A percentile compares a stretch with the other conserved stretches of the same genome.
Conservation (phyloP, 37 sponge, comb jelly and placozoan genomes). For the Hexactinellida sp. region DNA sequence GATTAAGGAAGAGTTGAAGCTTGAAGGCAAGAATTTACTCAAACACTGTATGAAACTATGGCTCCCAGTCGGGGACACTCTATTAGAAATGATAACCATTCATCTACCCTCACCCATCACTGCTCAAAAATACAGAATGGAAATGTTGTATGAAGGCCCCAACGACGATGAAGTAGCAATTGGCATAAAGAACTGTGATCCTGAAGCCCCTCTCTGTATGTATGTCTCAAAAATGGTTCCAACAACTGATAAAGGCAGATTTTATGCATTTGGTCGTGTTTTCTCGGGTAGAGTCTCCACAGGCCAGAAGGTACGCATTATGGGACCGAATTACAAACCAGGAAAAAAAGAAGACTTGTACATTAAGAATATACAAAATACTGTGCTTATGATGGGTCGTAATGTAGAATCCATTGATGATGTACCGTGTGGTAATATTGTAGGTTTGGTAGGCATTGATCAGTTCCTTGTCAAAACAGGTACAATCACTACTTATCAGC, state of each 20-base stretch:
- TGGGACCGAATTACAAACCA: conserved; percentile 60
- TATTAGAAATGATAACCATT: conserved; percentile 63
- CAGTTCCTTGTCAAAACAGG: conserved; percentile 62
- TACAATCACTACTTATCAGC: conserved; percentile 50
- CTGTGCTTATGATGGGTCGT: conserved; percentile 63
- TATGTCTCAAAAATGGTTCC: conserved; percentile 65
- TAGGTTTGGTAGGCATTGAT: conserved; percentile 59
- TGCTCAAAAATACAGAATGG: conserved; percentile 59
- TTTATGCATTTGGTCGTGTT: conserved; percentile 68
- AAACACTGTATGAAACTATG: conserved; percentile 50
- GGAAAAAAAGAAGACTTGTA: conserved; percentile 60
- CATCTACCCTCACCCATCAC: conserved; percentile 66
- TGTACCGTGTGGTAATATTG: conserved; percentile 63
- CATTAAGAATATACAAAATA: conserved; percentile 52
- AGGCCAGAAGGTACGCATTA: conserved; percentile 53
- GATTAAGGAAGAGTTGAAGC: conserved; percentile 18
- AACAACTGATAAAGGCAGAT: conserved; percentile 52
- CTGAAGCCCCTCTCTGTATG: conserved; percentile 55
- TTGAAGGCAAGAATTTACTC: conserved; percentile 40
- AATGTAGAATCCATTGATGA: conserved; percentile 40
- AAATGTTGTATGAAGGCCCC: conserved; percentile 62
- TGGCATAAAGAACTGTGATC: conserved; percentile 51
- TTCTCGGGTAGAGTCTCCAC: conserved; percentile 51
- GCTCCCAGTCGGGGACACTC: conserved; percentile 63
- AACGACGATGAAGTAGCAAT: conserved; percentile 40